Conservation (phyloP, 2,113 vertebrate species). For the Stegostoma tigrinum region DNA sequence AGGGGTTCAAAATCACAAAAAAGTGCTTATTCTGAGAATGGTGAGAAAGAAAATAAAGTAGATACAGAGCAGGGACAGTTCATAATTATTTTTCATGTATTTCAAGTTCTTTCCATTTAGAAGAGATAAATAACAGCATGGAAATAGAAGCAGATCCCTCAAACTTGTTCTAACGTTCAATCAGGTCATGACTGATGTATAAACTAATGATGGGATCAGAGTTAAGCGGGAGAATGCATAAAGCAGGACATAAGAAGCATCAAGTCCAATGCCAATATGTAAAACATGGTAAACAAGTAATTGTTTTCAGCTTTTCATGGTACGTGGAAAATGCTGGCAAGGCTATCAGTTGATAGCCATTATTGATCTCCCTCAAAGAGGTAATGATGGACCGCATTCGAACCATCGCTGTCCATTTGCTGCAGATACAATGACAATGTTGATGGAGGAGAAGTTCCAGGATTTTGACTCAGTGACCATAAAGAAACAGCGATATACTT, state of each 20-base stretch:
- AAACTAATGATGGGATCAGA: background rate
- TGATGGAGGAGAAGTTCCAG: too few relatives aligned
- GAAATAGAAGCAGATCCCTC: background rate
- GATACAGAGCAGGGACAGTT: background rate
- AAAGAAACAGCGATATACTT: too few relatives aligned
- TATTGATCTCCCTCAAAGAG: too few relatives aligned
- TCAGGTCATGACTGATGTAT: background rate
- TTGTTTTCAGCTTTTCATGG: too few relatives aligned
- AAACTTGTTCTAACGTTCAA: background rate
- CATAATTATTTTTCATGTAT: background rate
- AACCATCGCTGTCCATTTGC: too few relatives aligned
- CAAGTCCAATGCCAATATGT: background rate
- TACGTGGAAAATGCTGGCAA: too few relatives aligned
- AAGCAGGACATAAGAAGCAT: background rate
- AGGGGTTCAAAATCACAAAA: background rate
- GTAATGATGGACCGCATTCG: too few relatives aligned
- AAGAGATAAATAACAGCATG: background rate
- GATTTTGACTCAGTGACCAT: too few relatives aligned
- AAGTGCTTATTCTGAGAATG: background rate
- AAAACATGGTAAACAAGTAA: background rate
- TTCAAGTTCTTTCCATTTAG: too few relatives aligned
- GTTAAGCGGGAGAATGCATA: background rate
- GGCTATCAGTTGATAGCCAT: too few relatives aligned
- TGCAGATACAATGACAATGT: too few relatives aligned
- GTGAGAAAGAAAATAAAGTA: background rate